Conservation (phyloP, 2,797 vertebrate species). For the Onychomys torridus region DNA sequence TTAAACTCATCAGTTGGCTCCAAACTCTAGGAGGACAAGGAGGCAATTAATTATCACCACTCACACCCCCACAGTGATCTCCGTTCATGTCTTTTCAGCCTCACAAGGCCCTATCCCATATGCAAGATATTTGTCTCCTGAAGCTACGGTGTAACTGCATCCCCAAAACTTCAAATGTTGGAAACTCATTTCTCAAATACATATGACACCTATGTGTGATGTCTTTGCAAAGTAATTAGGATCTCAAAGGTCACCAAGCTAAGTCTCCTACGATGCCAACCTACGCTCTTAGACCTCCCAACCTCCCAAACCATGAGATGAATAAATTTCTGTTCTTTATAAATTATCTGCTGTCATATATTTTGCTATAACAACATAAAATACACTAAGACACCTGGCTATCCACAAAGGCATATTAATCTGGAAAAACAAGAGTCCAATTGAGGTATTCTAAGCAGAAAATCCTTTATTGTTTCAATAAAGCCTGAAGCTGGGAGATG, state of each 20-base stretch:
- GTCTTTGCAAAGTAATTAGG: neutral
- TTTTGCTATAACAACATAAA: constrained; percentile 14
- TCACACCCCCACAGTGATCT: neutral
- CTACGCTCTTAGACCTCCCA: neutral
- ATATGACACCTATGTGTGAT: neutral
- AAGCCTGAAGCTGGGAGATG: neutral
- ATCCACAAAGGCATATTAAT: neutral
- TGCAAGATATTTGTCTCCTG: neutral
- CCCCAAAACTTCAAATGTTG: neutral
- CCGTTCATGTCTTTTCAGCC: neutral
- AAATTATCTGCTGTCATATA: neutral
- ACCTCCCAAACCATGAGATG: neutral
- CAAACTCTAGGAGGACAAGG: neutral
- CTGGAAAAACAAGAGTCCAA: neutral
- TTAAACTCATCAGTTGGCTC: neutral
- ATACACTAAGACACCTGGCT: neutral
- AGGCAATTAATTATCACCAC: constrained; percentile 25
- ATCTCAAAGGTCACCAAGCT: neutral
- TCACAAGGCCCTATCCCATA: neutral
- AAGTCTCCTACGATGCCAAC: neutral
- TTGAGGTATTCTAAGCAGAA: neutral
- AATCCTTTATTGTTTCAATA: neutral
- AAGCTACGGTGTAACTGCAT: neutral
- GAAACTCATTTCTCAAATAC: neutral
- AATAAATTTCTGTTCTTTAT: neutral